A percentile compares a stretch with the other conserved stretches of the same genome.
phyloP scores from a whole-genome alignment of 2,113 vertebrate genomes.

The Crotalus horridus region DNA sequence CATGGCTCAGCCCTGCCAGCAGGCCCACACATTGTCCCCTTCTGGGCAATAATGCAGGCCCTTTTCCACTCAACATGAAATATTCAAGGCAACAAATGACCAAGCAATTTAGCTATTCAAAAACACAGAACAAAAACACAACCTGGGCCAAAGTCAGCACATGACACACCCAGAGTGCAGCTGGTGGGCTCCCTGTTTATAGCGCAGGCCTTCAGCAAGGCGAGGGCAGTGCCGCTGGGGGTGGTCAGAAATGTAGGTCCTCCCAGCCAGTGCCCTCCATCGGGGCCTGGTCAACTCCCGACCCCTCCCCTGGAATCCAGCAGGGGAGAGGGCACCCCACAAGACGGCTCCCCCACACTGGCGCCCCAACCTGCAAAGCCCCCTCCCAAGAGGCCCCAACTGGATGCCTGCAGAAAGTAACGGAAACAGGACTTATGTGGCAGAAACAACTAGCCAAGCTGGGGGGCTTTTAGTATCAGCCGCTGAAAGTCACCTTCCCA shows the following conservation, averaged over 20 bases:
- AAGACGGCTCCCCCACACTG: background rate
- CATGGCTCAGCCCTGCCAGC: background rate
- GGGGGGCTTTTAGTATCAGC: background rate
- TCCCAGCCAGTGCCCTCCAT: background rate
- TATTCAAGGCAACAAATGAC: background rate
- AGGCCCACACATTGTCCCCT: background rate
- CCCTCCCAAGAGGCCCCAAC: background rate
- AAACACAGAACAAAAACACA: background rate
- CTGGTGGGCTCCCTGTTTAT: background rate
- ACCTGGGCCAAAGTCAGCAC: background rate
- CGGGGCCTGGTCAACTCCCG: background rate
- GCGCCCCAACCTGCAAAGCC: background rate
- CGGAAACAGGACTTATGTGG: background rate
- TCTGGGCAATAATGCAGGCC: background rate
- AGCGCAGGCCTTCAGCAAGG: background rate
- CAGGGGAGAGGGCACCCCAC: background rate
- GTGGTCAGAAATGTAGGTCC: background rate
- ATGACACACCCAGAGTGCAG: background rate
- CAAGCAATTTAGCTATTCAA: too few relatives aligned
- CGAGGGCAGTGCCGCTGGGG: background rate
- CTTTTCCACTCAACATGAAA: background rate
- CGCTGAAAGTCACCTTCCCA: background rate
- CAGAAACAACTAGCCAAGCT: background rate
- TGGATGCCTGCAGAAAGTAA: background rate
- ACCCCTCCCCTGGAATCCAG: background rate